These are phyloP conservation scores for Cistogaster globosa DNA, from an alignment of 2,888 invertebrate species.

Conservation along the genomic window DNA sequence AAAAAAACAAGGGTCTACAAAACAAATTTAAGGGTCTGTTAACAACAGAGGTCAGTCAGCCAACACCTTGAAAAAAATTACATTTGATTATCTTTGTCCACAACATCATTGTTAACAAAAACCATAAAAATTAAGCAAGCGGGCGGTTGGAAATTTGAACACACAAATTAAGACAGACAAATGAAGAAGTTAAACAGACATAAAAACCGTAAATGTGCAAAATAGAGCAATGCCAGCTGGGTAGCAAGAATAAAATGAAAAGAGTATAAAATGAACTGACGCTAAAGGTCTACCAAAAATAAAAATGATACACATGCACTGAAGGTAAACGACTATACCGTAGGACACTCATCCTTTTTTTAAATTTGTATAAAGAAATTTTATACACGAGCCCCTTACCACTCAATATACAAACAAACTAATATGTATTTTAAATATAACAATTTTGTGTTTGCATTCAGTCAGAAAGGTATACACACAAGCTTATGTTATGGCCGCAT, in stretches of 20 bases:
- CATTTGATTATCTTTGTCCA: slow-evolving; percentile 49
- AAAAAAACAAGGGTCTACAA: background rate
- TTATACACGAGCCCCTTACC: slow-evolving; percentile 26
- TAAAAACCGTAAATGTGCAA: slow-evolving; percentile 69
- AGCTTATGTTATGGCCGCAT: slow-evolving; percentile 40
- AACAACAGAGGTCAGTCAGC: slow-evolving; percentile 42
- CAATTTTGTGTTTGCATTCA: too few species aligned
- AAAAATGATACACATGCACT: background rate
- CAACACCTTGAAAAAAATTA: slow-evolving; percentile 34
- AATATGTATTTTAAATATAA: too few species aligned
- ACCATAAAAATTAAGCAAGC: slow-evolving; percentile 34
- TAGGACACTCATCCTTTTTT: background rate
- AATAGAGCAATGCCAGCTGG: slow-evolving; percentile 61
- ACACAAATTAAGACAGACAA: slow-evolving; percentile 21
- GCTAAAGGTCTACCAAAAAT: slow-evolving; percentile 46
- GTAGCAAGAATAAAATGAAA: slow-evolving; percentile 37
- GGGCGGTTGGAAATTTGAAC: background rate
- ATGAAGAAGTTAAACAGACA: slow-evolving; percentile 61
- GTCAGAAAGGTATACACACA: too few species aligned
- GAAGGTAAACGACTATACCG: background rate
- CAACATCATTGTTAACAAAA: slow-evolving; percentile 41
- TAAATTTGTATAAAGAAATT: slow-evolving; percentile 23
- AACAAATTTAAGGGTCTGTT: slow-evolving; percentile 37
- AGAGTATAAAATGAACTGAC: slow-evolving; percentile 43
- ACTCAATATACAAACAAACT: slow-evolving; percentile 17